phyloP scores from a whole-genome alignment of 2,113 vertebrate genomes.

The Dryoscopus gambensis region DNA sequence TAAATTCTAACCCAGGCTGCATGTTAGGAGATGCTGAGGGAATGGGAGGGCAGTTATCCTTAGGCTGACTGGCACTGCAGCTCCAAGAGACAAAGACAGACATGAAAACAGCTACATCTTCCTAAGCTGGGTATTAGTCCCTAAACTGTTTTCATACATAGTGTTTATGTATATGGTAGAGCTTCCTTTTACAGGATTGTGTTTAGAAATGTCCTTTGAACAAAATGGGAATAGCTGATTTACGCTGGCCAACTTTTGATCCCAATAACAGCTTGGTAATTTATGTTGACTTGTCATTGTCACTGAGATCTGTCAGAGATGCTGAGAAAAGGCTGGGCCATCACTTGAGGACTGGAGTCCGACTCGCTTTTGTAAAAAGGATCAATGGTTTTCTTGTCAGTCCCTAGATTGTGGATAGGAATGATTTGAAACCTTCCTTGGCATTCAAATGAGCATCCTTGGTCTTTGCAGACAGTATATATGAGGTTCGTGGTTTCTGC shows the following conservation, averaged over 20 bases:
- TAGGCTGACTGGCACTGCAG: background rate
- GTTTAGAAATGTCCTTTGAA: background rate
- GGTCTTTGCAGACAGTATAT: background rate
- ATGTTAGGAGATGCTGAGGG: background rate
- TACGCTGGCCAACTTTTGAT: background rate
- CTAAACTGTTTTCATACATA: background rate
- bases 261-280: background rate
- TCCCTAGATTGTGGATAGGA: background rate
- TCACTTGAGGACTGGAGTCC: background rate
- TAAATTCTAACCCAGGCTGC: background rate
- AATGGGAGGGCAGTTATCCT: background rate
- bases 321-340: background rate
- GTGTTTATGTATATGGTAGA: background rate
- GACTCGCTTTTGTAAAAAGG: background rate
- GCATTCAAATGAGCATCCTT: background rate
- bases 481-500: background rate
- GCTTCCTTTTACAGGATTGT: background rate
- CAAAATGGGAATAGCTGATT: background rate
- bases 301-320: background rate
- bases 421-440: background rate
- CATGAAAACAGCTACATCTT: background rate
- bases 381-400: background rate
- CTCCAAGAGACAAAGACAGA: background rate
- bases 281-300: background rate
- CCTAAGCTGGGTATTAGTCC: background rate